Evolutionary conservation across 2,797 vertebrate genomes (phyloP).

Genomic region (Anguilla megastoma): DNA sequence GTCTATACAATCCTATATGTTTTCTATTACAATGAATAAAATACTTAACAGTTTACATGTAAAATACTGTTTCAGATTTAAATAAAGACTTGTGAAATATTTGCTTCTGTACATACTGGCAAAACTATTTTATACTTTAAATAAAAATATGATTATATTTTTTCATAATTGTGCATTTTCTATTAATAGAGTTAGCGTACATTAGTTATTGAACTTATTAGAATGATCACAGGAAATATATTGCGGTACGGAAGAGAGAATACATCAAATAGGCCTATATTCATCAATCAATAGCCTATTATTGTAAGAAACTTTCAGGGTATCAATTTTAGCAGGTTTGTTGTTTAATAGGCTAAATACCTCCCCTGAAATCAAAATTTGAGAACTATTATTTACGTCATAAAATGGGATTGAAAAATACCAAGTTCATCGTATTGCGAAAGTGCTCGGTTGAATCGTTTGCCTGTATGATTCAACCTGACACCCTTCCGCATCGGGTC

Average conservation of each 20-base stretch:
- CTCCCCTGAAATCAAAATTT: background rate
- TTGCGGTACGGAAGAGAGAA: background rate
- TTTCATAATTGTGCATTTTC: background rate
- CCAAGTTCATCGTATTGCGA: conserved; percentile 18
- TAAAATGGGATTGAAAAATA: background rate
- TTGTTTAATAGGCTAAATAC: background rate
- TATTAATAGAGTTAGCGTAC: background rate
- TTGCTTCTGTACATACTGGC: background rate
- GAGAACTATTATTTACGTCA: background rate
- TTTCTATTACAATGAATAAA: background rate
- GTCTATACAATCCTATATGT: background rate
- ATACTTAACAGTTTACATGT: background rate
- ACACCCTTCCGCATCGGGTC: conserved; percentile 68
- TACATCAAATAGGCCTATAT: background rate
- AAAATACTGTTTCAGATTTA: background rate
- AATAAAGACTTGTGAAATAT: background rate
- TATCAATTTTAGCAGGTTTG: background rate
- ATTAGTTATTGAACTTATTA: background rate
- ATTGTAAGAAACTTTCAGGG: background rate
- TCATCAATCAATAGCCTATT: background rate
- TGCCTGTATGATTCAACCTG: conserved; percentile 66
- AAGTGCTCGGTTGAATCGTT: conserved; percentile 51
- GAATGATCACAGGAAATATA: background rate
- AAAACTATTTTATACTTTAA: background rate
- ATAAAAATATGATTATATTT: background rate